Percentiles rank a stretch among this genome's conserved stretches.
Evolutionary conservation across 1,140 invertebrate genomes (phyloP).

Genomic region (Lamellibrachia luymesi): DNA sequence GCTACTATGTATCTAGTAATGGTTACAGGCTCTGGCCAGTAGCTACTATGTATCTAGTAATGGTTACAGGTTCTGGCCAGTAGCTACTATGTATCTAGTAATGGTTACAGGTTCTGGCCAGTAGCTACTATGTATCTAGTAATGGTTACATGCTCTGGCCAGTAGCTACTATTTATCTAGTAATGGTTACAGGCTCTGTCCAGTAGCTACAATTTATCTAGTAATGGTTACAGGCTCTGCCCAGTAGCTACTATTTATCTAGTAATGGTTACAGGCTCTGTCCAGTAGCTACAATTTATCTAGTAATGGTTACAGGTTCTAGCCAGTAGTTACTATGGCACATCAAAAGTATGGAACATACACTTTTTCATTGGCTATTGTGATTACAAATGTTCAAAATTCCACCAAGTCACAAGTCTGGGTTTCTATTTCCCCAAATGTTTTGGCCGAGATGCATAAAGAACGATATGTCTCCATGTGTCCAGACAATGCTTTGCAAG

Average conservation of each 20-base stretch:
- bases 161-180: background rate
- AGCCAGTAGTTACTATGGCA: background rate
- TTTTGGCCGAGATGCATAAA: background rate
- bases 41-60: too few relatives aligned
- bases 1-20: too few relatives aligned
- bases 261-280: background rate
- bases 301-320: background rate
- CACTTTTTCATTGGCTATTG: background rate
- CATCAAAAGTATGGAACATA: background rate
- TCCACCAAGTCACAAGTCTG: background rate
- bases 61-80: too few relatives aligned
- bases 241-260: background rate
- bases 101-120: too few relatives aligned
- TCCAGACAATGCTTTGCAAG: conserved; percentile 16
- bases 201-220: background rate
- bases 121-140: background rate
- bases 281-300: background rate
- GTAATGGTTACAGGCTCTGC: background rate
- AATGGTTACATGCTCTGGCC: background rate
- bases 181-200: background rate
- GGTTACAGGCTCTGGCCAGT: too few relatives aligned
- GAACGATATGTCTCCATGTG: conserved; percentile 6
- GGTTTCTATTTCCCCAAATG: background rate
- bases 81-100: too few relatives aligned
- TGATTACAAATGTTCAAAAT: background rate